Evolutionary conservation across 1,140 invertebrate species (phyloP), one percentile per base, ranked within the genome.

Genomic region (Apocrypta bakeri): DNA sequence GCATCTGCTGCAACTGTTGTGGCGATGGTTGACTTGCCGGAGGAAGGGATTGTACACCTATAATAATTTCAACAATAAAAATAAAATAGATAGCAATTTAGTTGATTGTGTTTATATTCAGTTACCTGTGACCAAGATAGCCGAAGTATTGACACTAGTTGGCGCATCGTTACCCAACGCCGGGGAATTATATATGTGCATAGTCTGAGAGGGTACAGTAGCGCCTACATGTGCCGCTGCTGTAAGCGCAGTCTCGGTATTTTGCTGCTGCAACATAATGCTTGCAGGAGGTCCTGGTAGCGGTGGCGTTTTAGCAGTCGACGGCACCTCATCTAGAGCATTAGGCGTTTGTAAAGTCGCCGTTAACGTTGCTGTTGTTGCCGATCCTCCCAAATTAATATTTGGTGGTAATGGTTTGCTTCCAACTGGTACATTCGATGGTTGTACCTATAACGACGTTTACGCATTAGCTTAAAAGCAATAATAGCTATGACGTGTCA

Each of bases 101-200:
- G 31, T 31, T 37, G 8, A 21, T 24, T 72, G 69, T 24, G 27
- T 69, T 27, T 27, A 48, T 40, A 79, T 69, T 24, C 25, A 61
- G 11, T 80, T 6, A 84, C 83, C 79, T 64, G 83, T 77, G 14
- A 84, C 79, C 56, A 81, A 68, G 14, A 83, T 74, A 14, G 78
- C 63, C 4, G 78, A 25, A 56, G 25, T 88, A 84, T 85, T 87
- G 42, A 83, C 84, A 64, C 27, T 83, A 61, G 85, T 40, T 21
- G 83, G 85, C 12, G 85, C 85, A 24, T 84, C 84, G 27, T 85
- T 85, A 56, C 83, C 79, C 66, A 77, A 12, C 17, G 71, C 86
- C 33, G 89, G 86, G n/a, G 90, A 89, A 80, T 89, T 88, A 83
- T 90, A 87, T 82, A 89, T 87, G 75, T 89, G 86, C 12, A 84